Conservation (phyloP, 2,797 vertebrate species). For the Malurus splendens region DNA sequence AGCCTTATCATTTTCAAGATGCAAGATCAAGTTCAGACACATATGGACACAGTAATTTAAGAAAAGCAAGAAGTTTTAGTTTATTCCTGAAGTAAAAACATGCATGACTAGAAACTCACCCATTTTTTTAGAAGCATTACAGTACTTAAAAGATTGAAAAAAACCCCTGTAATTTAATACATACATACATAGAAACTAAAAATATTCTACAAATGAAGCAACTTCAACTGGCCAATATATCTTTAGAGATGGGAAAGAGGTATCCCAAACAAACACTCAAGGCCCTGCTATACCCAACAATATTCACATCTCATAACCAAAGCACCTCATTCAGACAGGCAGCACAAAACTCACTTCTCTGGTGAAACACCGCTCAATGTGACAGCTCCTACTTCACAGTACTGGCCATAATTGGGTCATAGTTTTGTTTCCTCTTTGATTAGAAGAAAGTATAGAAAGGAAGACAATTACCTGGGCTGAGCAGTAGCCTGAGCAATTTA, state of each 20-base stretch:
- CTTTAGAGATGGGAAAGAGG: background rate
- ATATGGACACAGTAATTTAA: background rate
- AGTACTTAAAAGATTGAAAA: background rate
- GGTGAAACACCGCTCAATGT: background rate
- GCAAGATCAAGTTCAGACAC: background rate
- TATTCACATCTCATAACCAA: background rate
- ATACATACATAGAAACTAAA: background rate
- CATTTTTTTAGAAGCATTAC: background rate
- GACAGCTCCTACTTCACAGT: background rate
- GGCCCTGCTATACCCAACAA: background rate
- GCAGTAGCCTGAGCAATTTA: background rate
- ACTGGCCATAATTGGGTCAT: background rate
- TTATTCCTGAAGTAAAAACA: background rate
- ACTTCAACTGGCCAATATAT: background rate
- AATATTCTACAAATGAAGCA: background rate
- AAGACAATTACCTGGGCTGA: background rate
- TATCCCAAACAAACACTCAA: background rate
- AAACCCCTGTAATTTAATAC: background rate
- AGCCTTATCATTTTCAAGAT: conserved; percentile 1
- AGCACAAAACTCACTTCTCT: background rate
- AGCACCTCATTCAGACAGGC: background rate
- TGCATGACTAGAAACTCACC: background rate
- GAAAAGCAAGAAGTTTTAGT: background rate
- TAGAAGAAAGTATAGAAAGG: background rate
- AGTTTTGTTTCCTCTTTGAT: background rate